Base-by-base conservation (phyloP, 2,888 invertebrate species). In the Trissoscelio sp. region DNA sequence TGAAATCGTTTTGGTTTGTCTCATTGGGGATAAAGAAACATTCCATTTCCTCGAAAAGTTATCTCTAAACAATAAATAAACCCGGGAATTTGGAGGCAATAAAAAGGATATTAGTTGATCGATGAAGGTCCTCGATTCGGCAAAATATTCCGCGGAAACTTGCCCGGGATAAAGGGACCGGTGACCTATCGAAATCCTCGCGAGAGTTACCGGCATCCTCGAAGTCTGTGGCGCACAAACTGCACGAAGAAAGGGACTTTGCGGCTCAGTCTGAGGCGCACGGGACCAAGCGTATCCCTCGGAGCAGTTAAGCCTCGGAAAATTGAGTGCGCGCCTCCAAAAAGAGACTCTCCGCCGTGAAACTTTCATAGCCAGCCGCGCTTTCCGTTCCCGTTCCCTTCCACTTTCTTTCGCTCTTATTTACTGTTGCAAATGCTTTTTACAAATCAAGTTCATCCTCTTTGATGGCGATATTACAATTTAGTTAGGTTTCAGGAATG, bases 251-350 rank as follows among this genome's bases (percentile, higher is more conserved):
- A 83, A 81, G 78, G 73, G 81, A 85, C 83, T 85, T 84, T 83
- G 86, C 83, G 87, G 86, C 82, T 82, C 58, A 31, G 79, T 82
- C 64, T 64, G 79, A n/a, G 79, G 53, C 53, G 70, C 62, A 74
- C 60, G 67, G 70, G 28, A 83, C 60, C 79, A 62, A 37, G 51
- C 74, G 78, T 78, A 79, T 75, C 82, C 78, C 75, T 82, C 67
- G 57, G 53, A 75, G 60, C 77, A 86, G 87, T 88, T 89, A 88
- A 90, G 89, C 90, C 87, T 86, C 86, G 88, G 88, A 89, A 90
- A 90, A 90, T 90, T 90, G 90, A 90, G 89, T 88, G 87, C 86
- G 83, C 88, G 51, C 22, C 55, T 85, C 80, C 83, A 60, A 85
- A 84, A 85, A 53, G 83, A 82, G 81, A 53, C 69, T 72, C 81